A percentile compares a stretch with the other conserved stretches of the same genome.
Conservation (phyloP, 2,113 vertebrate species). For the Semicossyphus pulcher region DNA sequence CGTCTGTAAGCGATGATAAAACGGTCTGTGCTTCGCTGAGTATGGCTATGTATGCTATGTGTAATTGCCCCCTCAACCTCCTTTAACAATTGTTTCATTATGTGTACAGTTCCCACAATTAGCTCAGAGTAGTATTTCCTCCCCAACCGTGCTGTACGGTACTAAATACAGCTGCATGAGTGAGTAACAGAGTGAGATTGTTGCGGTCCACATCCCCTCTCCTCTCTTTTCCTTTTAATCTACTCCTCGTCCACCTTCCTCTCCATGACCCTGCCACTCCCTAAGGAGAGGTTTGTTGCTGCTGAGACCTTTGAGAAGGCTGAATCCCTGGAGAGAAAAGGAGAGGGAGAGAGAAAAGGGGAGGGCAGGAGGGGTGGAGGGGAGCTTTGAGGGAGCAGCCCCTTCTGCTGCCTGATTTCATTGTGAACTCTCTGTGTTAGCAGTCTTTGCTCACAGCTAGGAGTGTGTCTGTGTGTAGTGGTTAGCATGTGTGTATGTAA, state of each 20-base stretch:
- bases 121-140: constrained; percentile 75
- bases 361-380: constrained; percentile 3
- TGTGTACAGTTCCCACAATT: constrained; percentile 80
- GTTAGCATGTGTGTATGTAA: constrained; percentile 8
- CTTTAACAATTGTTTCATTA: constrained; percentile 76
- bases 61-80: constrained; percentile 55
- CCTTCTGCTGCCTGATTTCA: constrained; percentile 16
- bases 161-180: constrained; percentile 49
- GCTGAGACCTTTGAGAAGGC: constrained; percentile 44
- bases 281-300: constrained; percentile 44
- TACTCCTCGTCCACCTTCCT: constrained; percentile 24
- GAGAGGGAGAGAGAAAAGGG: not conserved
- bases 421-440: constrained; percentile 23
- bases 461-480: constrained; percentile 4
- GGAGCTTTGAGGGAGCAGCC: constrained; percentile 19
- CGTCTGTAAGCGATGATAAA: constrained; percentile 74
- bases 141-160: constrained; percentile 36
- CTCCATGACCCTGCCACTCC: constrained; percentile 50
- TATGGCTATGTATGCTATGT: constrained; percentile 45
- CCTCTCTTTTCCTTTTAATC: constrained; percentile 43
- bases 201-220: constrained; percentile 29
- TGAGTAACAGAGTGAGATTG: constrained; percentile 38
- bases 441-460: constrained; percentile 10
- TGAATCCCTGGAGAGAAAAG: constrained; percentile 28
- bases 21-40: constrained; percentile 48